phyloP scores from a whole-genome alignment of 2,797 vertebrate genomes.

The Antrozous pallidus region DNA sequence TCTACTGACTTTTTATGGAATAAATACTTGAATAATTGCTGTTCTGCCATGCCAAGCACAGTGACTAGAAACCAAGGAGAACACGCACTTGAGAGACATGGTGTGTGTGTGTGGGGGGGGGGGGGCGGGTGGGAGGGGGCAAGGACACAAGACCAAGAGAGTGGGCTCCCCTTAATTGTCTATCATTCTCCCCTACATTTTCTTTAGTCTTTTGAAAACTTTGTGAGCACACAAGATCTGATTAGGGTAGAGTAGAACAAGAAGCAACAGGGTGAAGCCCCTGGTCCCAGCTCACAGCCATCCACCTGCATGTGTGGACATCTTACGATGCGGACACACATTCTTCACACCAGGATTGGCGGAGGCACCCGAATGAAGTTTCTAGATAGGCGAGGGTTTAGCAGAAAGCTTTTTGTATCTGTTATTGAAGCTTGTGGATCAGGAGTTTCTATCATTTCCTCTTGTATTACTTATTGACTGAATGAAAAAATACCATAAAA shows the following conservation, averaged over 20 bases:
- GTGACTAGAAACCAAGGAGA: neutral
- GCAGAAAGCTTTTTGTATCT: neutral
- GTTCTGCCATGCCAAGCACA: neutral
- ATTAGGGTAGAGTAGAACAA: neutral
- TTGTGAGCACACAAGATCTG: neutral
- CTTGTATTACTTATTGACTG: neutral
- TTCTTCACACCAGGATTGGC: neutral
- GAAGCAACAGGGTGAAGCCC: neutral
- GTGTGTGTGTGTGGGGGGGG: neutral
- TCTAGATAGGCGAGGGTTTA: neutral
- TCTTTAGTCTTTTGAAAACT: neutral
- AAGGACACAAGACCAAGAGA: neutral
- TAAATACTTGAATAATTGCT: slow-evolving; percentile 17
- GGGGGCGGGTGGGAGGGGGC: neutral
- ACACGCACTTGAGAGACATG: neutral
- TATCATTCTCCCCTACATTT: neutral
- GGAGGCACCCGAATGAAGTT: neutral
- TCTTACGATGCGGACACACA: neutral
- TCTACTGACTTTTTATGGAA: slow-evolving; percentile 21
- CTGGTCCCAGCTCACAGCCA: neutral
- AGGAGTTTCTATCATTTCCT: neutral
- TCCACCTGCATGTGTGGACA: accelerated
- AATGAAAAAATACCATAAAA: neutral
- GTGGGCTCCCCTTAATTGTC: neutral
- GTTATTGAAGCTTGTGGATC: neutral